Evolutionary conservation across 35 echinoderm and acorn worm species (phyloP).

Genomic region (Heliocidaris tuberculata): DNA sequence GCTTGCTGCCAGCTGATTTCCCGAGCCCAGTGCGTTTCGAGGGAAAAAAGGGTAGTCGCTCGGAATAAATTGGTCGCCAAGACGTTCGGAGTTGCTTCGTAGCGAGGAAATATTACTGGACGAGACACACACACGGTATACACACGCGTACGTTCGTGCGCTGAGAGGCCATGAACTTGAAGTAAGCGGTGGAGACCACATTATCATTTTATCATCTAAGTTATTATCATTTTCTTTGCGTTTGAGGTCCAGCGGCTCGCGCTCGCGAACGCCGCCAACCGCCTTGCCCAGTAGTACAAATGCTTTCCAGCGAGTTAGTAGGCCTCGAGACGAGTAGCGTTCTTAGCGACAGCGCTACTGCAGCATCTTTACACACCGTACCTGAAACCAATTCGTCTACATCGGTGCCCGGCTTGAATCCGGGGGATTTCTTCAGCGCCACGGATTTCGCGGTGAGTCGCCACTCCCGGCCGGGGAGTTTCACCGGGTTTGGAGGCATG

Average conservation of each 20-base stretch:
- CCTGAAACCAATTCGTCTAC: constrained; percentile 50
- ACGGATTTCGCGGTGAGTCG: constrained; percentile 53
- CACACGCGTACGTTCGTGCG: constrained; percentile 34
- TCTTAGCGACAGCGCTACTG: constrained; percentile 64
- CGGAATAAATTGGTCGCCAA: not conserved
- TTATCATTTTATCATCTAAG: constrained; percentile 48
- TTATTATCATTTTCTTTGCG: constrained; percentile 36
- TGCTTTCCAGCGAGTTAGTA: constrained; percentile 85
- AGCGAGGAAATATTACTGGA: not conserved
- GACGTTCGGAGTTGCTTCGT: not conserved
- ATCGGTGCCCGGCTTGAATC: constrained; percentile 36
- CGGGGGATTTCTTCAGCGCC: constrained; percentile 66
- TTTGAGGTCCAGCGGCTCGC: constrained; percentile 20
- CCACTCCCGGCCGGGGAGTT: constrained; percentile 61
- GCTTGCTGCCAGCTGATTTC: not conserved
- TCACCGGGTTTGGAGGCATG: constrained; percentile 73
- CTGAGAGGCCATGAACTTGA: constrained; percentile 28
- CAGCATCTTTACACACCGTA: constrained; percentile 26
- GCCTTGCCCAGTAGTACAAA: constrained; percentile 24
- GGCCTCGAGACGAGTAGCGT: constrained; percentile 75
- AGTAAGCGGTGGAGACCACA: not conserved
- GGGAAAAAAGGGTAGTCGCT: not conserved
- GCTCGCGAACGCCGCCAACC: not conserved
- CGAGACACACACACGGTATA: not conserved
- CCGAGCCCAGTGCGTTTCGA: not conserved